Conservation (phyloP, 2,797 vertebrate genomes). For the Galago senegalensis region DNA sequence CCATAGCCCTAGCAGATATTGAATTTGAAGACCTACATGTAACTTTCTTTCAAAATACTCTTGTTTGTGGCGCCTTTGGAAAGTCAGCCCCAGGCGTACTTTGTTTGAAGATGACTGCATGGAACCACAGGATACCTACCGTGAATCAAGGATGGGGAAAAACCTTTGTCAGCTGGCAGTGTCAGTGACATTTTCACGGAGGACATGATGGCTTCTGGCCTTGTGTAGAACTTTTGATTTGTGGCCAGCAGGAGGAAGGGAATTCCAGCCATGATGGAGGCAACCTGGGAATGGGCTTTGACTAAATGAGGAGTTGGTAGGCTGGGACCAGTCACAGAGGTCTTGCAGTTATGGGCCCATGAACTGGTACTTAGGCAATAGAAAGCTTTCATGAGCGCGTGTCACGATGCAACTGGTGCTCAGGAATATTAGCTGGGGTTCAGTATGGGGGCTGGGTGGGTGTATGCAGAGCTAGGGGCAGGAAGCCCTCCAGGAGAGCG, state of each 20-base stretch:
- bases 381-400: background rate
- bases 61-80: background rate
- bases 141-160: background rate
- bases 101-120: background rate
- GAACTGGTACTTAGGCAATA: background rate
- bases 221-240: background rate
- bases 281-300: background rate
- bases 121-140: no score
- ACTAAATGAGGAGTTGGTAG: background rate
- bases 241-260: background rate
- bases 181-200: background rate
- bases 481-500: background rate
- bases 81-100: background rate
- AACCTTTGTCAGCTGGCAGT: background rate
- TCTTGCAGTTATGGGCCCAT: background rate
- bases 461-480: background rate
- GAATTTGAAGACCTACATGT: background rate
- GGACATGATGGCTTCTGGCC: background rate
- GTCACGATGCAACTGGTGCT: background rate
- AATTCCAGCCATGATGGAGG: background rate
- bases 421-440: background rate
- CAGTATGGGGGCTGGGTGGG: background rate
- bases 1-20: no score
- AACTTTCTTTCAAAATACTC: conserved; percentile 29
- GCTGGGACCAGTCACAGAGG: background rate